phyloP scores from a whole-genome alignment of 2,797 vertebrate genomes.

The Kryptolebias ocellatus region DNA sequence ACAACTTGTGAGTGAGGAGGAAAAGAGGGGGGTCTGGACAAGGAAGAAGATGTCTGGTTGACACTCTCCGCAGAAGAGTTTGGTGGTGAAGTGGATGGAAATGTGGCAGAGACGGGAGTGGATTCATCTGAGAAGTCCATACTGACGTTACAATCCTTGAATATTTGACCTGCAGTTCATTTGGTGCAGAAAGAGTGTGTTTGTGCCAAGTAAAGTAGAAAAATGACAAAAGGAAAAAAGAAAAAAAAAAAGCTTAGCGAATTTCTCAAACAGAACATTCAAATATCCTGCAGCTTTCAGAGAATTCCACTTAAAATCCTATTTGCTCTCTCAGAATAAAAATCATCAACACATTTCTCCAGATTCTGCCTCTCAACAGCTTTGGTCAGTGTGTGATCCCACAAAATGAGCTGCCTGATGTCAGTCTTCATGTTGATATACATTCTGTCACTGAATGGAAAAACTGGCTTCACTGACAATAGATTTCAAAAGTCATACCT shows the following conservation, averaged over 20 bases:
- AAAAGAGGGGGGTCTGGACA: slow-evolving; percentile 44
- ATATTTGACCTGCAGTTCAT: slow-evolving; percentile 5
- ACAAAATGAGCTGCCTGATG: neutral
- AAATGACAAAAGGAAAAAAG: slow-evolving; percentile 9
- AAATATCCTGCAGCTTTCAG: slow-evolving; percentile 8
- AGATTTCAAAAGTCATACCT: slow-evolving; percentile 28
- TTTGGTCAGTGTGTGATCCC: neutral
- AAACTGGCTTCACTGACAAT: slow-evolving; percentile 23
- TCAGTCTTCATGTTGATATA: neutral
- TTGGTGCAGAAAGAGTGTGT: neutral
- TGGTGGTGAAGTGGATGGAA: slow-evolving; percentile 21
- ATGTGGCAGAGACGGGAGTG: slow-evolving; percentile 45
- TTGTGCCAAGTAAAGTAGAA: neutral
- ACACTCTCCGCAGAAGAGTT: slow-evolving; percentile 62
- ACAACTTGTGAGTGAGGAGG: slow-evolving; percentile 74
- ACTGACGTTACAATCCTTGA: slow-evolving; percentile 42
- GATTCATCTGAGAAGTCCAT: slow-evolving; percentile 65
- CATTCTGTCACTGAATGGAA: neutral
- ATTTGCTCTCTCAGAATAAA: neutral
- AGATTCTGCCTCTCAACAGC: slow-evolving; percentile 8
- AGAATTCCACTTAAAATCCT: neutral
- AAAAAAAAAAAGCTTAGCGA: neutral
- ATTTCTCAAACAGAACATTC: neutral
- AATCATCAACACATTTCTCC: neutral
- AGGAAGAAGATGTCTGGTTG: slow-evolving; percentile 37